Conservation (phyloP, 2,113 vertebrate species). For the Rhizomys pruinosus region DNA sequence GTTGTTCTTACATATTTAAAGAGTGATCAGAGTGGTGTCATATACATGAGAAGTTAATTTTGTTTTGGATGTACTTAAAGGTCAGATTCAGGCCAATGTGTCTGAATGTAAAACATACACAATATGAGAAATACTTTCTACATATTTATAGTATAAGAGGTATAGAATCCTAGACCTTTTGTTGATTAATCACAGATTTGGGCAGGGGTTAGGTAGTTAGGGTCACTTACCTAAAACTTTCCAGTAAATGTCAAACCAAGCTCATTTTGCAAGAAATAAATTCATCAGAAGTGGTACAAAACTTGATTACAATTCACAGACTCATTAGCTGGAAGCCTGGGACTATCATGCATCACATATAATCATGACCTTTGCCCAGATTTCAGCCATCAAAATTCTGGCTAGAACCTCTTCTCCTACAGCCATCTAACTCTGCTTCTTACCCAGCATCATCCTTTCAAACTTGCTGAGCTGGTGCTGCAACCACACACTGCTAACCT, state of each 20-base stretch:
- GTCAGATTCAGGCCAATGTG: neutral
- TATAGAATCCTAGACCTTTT: neutral
- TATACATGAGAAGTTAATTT: neutral
- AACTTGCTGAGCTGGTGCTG: neutral
- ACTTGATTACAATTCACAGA: neutral
- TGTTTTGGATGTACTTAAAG: neutral
- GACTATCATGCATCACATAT: fast-evolving
- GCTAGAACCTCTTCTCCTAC: neutral
- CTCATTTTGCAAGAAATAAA: neutral
- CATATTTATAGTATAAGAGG: neutral
- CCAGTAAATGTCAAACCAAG: neutral
- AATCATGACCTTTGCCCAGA: neutral
- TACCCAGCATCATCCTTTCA: neutral
- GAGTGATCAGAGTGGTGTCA: neutral
- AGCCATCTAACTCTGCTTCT: neutral
- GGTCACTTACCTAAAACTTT: neutral
- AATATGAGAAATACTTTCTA: neutral
- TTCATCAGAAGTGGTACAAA: neutral
- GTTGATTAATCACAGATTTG: neutral
- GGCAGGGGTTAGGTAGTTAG: neutral
- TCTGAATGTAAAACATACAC: neutral
- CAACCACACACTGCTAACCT: neutral
- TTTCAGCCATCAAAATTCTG: neutral
- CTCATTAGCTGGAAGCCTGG: neutral
- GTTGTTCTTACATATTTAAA: neutral